Conservation (phyloP, 2,113 vertebrate species). For the Macheiramphus alcinus region DNA sequence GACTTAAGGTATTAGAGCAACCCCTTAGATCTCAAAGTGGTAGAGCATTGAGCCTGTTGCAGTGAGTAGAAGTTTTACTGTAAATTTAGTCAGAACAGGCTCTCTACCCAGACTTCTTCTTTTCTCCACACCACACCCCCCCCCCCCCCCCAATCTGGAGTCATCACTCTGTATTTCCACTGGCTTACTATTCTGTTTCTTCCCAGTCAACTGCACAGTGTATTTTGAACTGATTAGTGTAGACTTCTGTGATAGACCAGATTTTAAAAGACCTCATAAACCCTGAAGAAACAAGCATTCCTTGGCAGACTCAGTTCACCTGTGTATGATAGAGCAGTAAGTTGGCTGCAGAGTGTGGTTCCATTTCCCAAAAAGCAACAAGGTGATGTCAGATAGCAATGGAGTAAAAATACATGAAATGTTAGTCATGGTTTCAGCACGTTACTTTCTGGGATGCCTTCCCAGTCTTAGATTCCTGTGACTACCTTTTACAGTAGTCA, state of each 20-base stretch:
- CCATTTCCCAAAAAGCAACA: not conserved
- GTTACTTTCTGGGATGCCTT: not conserved
- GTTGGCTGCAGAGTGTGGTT: not conserved
- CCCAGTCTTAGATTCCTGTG: not conserved
- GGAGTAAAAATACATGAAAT: not conserved
- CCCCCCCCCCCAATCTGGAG: not conserved
- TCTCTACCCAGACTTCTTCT: not conserved
- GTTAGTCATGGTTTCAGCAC: not conserved
- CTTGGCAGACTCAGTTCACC: constrained; percentile 47
- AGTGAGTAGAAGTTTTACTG: not conserved
- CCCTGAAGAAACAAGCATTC: not conserved
- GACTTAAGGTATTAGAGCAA: not conserved
- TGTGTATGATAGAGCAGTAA: constrained; percentile 23
- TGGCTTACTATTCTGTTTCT: not conserved
- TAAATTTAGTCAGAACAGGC: not conserved
- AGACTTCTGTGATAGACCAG: not conserved
- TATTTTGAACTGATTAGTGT: not conserved
- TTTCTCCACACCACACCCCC: too few relatives aligned
- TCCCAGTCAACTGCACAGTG: not conserved
- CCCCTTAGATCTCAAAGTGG: not conserved
- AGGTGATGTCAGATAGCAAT: not conserved
- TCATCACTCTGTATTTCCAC: not conserved
- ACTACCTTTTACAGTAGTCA: not conserved
- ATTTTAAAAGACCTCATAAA: not conserved
- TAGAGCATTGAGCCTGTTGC: not conserved